Evolutionary conservation across 2,888 invertebrate species (phyloP).

Genomic region (Pseudolycoriella hygida): DNA sequence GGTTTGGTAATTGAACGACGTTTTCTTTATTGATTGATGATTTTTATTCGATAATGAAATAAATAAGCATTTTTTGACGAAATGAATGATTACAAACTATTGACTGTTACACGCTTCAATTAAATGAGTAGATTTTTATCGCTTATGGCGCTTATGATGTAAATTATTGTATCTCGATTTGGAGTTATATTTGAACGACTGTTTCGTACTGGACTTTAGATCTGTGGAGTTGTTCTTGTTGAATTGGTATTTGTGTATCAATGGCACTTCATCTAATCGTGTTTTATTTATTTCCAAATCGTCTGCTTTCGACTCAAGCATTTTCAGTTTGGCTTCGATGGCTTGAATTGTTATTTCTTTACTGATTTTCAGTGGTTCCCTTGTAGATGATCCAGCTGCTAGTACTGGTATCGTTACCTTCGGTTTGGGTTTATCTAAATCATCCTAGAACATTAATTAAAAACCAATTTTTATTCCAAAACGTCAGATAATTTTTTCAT

Average conservation of each 20-base stretch:
- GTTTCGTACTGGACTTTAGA: slow-evolving; percentile 12
- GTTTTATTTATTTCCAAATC: slow-evolving; percentile 60
- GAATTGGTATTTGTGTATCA: slow-evolving; percentile 50
- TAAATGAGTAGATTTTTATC: slow-evolving; percentile 1
- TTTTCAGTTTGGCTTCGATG: slow-evolving; percentile 71
- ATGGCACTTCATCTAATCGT: slow-evolving; percentile 42
- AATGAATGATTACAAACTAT: no score
- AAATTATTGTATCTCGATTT: slow-evolving; percentile 17
- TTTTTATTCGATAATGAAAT: no score
- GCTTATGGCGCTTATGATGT: background rate
- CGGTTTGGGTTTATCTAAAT: slow-evolving; percentile 55
- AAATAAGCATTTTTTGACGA: no score
- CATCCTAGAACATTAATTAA: slow-evolving; percentile 37
- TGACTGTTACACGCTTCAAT: no score
- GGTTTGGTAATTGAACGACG: no score
- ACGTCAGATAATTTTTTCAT: no score
- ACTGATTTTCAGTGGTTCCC: slow-evolving; percentile 36
- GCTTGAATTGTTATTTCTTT: slow-evolving; percentile 69
- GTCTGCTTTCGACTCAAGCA: slow-evolving; percentile 52
- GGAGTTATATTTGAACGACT: slow-evolving; percentile 15
- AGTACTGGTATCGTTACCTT: slow-evolving; percentile 61
- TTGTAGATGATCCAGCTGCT: slow-evolving; percentile 38
- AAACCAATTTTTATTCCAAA: background rate
- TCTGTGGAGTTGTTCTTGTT: slow-evolving; percentile 19
- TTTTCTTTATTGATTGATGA: no score